phyloP scores from a whole-genome alignment of 2,888 invertebrate genomes.

The Lasioglossum malachurum region DNA sequence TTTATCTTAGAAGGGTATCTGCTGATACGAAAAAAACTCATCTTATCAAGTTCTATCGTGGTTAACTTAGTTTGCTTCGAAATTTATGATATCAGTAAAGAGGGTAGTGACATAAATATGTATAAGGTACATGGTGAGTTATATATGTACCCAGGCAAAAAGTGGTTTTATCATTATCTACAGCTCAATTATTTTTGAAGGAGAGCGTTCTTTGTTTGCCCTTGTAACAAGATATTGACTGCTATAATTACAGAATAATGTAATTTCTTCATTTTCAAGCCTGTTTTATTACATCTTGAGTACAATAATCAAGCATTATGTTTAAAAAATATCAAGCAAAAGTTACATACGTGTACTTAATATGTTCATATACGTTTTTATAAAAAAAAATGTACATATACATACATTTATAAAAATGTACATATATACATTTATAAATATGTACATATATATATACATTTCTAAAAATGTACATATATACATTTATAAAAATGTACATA shows the following conservation, averaged over 20 bases:
- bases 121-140: neutral
- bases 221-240: neutral
- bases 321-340: neutral
- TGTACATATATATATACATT: no score
- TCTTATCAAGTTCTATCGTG: conserved; percentile 22
- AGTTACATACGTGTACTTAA: neutral
- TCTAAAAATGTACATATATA: no score
- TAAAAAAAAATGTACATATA: no score
- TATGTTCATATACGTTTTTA: no score
- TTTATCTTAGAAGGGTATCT: conserved; percentile 21
- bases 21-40: conserved; percentile 1
- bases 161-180: neutral
- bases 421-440: neutral
- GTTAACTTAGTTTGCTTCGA: conserved; percentile 6
- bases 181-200: neutral
- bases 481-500: no score
- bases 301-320: neutral
- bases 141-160: neutral
- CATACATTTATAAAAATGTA: no score
- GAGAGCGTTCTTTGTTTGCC: neutral
- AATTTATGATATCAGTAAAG: neutral
- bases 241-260: neutral
- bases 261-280: neutral
- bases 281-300: neutral
- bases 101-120: neutral